Percentiles rank a stretch among this genome's conserved stretches.
These are phyloP conservation scores for Petaurus breviceps DNA, from an alignment of 2,113 vertebrate genomes.

Conservation along the genomic window DNA sequence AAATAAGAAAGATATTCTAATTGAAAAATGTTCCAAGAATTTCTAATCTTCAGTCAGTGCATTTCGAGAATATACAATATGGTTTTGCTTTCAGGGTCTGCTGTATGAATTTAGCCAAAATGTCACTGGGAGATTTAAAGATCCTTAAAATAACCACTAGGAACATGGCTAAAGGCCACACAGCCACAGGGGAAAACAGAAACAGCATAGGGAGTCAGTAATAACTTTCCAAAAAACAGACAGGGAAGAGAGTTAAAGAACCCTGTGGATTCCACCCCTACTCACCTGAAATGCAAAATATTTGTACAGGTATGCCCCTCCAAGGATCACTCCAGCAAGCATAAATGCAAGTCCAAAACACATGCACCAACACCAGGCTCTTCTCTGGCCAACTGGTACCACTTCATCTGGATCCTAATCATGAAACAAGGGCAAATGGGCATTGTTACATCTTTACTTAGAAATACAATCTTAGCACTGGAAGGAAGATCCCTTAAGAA, in stretches of 20 bases:
- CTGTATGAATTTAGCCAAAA: conserved; percentile 1
- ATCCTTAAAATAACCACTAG: conserved; percentile 7
- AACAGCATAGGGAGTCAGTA: conserved; percentile 1
- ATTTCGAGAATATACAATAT: not conserved
- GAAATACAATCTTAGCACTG: not conserved
- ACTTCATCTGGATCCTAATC: conserved; percentile 90
- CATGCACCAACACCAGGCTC: conserved; percentile 97
- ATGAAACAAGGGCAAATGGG: conserved; percentile 41
- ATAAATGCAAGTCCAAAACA: conserved; percentile 95
- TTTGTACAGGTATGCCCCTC: conserved; percentile 94
- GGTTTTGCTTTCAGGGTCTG: conserved; percentile 12
- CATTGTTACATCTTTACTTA: not conserved
- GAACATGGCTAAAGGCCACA: not conserved
- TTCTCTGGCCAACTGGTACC: conserved; percentile 86
- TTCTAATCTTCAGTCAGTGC: not conserved
- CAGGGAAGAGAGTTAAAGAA: not conserved
- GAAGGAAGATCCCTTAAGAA: conserved; percentile 27
- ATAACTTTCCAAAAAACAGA: conserved; percentile 21
- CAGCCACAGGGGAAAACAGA: not conserved
- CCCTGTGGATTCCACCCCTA: not conserved
- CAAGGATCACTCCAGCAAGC: conserved; percentile 94
- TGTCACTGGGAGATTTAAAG: not conserved
- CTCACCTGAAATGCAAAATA: conserved; percentile 92
- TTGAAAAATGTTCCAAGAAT: conserved; percentile 24
- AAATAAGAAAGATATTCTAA: not conserved